Conservation (phyloP, 2,797 vertebrate genomes). For the Allobates femoralis region DNA sequence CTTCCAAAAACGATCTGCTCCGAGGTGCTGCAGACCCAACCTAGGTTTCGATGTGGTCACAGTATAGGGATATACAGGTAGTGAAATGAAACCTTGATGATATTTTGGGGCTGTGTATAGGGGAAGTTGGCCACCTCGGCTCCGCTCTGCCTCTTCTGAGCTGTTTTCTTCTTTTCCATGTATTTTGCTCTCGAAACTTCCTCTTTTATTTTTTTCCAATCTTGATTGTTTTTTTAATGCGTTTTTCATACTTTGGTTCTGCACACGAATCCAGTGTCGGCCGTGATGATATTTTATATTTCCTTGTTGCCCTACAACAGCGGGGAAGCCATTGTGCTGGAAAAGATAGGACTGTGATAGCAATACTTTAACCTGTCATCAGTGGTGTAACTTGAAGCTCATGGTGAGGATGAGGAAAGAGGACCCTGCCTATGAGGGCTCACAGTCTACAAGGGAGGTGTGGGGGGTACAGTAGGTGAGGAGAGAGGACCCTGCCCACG, state of each 20-base stretch:
- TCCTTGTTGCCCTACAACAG: too few relatives aligned
- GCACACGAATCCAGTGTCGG: background rate
- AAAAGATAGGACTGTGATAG: too few relatives aligned
- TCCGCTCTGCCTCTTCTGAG: background rate
- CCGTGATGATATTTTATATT: background rate
- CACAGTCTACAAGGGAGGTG: too few relatives aligned
- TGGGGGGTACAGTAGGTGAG: too few relatives aligned
- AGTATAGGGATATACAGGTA: constrained; percentile 59
- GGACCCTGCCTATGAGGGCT: too few relatives aligned
- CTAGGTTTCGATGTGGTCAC: constrained; percentile 58
- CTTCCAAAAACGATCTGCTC: constrained; percentile 30
- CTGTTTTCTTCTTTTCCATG: constrained; percentile 30
- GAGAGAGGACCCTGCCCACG: too few relatives aligned
- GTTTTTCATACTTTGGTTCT: background rate
- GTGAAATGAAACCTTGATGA: constrained; percentile 44
- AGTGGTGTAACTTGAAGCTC: too few relatives aligned
- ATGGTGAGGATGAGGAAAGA: too few relatives aligned
- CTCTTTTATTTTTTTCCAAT: constrained; percentile 15
- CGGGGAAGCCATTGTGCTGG: too few relatives aligned
- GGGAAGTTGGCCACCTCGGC: constrained; percentile 54
- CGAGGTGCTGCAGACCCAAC: constrained; percentile 1
- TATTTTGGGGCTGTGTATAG: constrained; percentile 42
- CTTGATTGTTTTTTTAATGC: background rate
- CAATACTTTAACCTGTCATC: too few relatives aligned
- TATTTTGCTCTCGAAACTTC: constrained; percentile 51